Percentiles rank a stretch among this genome's conserved stretches.
phyloP scores from a whole-genome alignment of 2,797 vertebrate species.

The Chloroceryle amazona region DNA sequence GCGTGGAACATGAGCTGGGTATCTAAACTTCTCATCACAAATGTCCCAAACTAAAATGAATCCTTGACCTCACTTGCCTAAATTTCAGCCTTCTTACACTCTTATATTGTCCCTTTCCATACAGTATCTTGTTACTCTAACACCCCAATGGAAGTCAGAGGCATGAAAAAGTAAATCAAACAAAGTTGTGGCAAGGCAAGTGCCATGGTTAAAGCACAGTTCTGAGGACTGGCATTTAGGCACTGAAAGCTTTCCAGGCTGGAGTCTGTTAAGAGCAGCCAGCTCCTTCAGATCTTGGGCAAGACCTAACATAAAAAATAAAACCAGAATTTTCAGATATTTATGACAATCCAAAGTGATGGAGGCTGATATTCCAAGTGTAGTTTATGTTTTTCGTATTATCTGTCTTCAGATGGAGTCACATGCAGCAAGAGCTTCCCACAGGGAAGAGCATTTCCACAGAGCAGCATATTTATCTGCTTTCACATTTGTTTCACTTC shows the following conservation, averaged over 20 bases:
- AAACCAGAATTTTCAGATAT: background rate
- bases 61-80: background rate
- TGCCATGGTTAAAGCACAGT: accelerated
- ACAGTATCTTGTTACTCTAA: background rate
- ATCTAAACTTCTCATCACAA: background rate
- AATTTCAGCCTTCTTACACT: background rate
- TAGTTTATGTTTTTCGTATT: background rate
- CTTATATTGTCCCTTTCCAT: background rate
- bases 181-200: background rate
- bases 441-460: background rate
- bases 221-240: background rate
- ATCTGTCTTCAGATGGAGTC: background rate
- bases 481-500: background rate
- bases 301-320: background rate
- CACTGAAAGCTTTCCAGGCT: background rate
- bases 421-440: background rate
- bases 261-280: background rate
- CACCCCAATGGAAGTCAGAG: background rate
- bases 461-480: background rate
- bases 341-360: background rate
- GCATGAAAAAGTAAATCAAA: background rate
- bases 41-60: background rate
- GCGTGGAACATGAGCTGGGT: background rate
- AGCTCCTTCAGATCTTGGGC: background rate
- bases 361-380: background rate